A percentile compares a stretch with the other conserved stretches of the same genome.
These are phyloP conservation scores for Varanus komodoensis DNA, from an alignment of 2,113 vertebrate species.

Conservation along the genomic window DNA sequence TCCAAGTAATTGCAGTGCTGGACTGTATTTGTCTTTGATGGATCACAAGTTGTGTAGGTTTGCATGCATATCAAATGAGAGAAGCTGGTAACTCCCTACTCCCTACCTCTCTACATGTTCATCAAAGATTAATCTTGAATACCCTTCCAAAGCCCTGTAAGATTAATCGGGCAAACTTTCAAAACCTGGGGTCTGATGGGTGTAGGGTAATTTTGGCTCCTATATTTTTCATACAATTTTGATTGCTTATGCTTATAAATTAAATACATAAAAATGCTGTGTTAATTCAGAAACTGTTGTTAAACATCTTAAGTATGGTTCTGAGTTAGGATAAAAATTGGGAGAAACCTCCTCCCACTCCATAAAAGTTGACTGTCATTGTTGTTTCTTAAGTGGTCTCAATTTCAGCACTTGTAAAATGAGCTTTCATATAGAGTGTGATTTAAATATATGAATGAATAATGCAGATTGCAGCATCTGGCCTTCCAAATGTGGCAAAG, in stretches of 20 bases:
- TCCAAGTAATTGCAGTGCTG: neutral
- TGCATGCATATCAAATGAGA: neutral
- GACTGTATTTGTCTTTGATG: neutral
- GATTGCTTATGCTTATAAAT: neutral
- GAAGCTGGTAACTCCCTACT: neutral
- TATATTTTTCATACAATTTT: neutral
- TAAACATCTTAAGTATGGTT: neutral
- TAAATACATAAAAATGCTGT: neutral
- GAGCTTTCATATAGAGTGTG: neutral
- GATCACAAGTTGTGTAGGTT: neutral
- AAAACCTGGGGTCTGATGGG: neutral
- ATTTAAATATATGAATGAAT: slow-evolving; percentile 9
- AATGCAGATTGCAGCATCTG: neutral
- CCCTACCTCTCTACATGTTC: neutral
- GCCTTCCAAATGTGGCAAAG: neutral
- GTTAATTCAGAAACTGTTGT: too few relatives aligned
- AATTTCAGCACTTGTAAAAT: neutral
- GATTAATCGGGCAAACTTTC: neutral
- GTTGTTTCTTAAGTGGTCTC: neutral
- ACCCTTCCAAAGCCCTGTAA: neutral
- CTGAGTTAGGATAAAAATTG: neutral
- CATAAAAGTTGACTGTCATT: neutral
- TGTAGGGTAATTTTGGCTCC: neutral
- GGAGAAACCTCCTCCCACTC: neutral
- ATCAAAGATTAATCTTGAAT: neutral